Evolutionary conservation across 2,113 vertebrate species (phyloP), one percentile per base, ranked within the genome.

Genomic region (Romanogobio albipinnatus): DNA sequence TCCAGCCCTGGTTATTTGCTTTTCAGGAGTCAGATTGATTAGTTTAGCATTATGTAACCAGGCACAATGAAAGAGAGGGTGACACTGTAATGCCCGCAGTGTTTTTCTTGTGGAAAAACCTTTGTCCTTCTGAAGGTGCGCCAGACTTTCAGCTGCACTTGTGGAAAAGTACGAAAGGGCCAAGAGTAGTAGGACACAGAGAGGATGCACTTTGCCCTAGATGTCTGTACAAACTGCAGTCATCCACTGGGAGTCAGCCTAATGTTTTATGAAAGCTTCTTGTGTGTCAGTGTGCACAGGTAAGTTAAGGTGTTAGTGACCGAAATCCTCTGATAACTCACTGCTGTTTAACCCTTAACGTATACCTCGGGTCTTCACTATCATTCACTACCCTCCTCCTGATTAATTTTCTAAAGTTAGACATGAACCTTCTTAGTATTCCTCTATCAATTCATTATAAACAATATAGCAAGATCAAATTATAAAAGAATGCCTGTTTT

Each of bases 121-220:
- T 92, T 93, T 92, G 92, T 87, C 91, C 93, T 87, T 19, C 43
- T 36, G 78, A 89, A 92, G 89, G 91, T 89, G 90, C 91, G 90
- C 90, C 91, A 90, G 85, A 88, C 89, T 87, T 90, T 94, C 93
- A 94, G 92, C 92, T 92, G 93, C 91, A 92, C 78, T 64, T 49
- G 77, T 84, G 86, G 87, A 90, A 91, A 87, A 86, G 88, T 86
- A 84, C 84, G 73, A 91, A 84, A 84, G 87, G 89, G 58, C 36
- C 66, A 86, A 85, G 26, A 7, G 24, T 10, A 7, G 24, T 17
- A 59, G 4, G 49, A 19, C 76, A 43, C 36, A 71, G 51, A 29
- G 53, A 74, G 19, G 49, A 59, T 76, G 86, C 11, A 81, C 86
- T 87, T 77, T 71, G 53, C 8, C 36, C 64, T 73, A 81, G 86